phyloP scores from a whole-genome alignment of 1,140 invertebrate genomes.

The Tetramorium simillimum region DNA sequence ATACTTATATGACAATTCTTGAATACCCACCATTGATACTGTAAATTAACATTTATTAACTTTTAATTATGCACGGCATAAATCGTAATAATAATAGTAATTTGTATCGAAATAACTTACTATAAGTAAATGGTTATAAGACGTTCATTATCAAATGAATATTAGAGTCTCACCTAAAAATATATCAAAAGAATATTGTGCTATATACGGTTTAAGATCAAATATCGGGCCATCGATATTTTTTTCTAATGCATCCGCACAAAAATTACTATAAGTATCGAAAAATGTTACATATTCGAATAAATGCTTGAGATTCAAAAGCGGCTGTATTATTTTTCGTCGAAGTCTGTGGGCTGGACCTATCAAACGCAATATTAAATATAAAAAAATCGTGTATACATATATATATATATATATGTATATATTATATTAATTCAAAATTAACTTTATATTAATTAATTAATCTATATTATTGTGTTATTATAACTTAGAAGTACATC shows the following conservation, averaged over 20 bases:
- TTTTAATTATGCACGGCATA: not conserved
- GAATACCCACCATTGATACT: not conserved
- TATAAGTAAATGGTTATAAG: not conserved
- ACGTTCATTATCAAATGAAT: not conserved
- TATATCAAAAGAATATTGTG: not conserved
- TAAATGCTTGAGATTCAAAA: not conserved
- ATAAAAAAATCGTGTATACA: not conserved
- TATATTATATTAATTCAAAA: too few species aligned
- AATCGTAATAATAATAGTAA: not conserved
- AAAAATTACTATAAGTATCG: not conserved
- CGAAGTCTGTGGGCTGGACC: not conserved
- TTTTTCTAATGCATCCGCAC: not conserved
- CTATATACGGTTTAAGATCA: not conserved
- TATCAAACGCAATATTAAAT: not conserved
- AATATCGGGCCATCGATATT: not conserved
- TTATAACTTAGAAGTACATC: too few species aligned
- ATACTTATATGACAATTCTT: not conserved
- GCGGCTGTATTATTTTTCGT: not conserved
- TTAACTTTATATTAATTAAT: too few species aligned
- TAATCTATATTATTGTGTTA: too few species aligned
- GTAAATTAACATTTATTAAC: not conserved
- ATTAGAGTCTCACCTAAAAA: constrained; percentile 21
- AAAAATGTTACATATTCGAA: constrained; percentile 1
- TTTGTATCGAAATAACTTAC: not conserved
- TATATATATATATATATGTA: too few species aligned